Evolutionary conservation across 2,113 vertebrate genomes (phyloP), one percentile per base, ranked within the genome.

Genomic region (Murina feae): DNA sequence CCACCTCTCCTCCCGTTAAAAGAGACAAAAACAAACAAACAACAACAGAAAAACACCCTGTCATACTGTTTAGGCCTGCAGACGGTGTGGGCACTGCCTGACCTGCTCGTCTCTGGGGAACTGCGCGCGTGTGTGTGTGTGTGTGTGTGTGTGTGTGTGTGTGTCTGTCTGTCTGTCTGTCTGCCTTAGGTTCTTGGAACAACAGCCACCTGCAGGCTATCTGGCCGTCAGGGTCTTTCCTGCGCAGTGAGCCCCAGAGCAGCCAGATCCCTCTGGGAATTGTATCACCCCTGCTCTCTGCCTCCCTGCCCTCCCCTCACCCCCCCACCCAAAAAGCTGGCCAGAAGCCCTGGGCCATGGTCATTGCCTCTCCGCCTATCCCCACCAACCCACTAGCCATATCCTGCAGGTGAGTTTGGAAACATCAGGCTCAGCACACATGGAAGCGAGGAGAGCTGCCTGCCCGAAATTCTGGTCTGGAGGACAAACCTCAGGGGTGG

Each of bases 401-500:
- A 42, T 25, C 84, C 71, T 21, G 51, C 92, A 58, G 39, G 49
- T 85, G 78, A 55, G 1, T 79, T 95, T 87, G 14, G 4, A 39
- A 30, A 49, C 37, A 65, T n/a, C 1, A 25, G 71, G 14, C 76
- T 84, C 68, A 37, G 35, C 84, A 30, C 0, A 12, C 1, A 28
- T 4, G 37, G 20, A 60, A 87, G 0, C 0, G 0, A 87, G 49
- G n/a, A 66, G 37, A 39, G 18, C 60, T 68, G 75, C 39, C 51
- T 82, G 17, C 18, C 49, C 13, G 55, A 82, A 89, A 79, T 51
- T 63, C 84, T 25, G 63, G 13, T 60, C 95, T 94, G 90, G 75
- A 87, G 65, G 12, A 32, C 76, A 86, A 44, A 69, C 68, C 68
- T 96, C 0, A 0, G 12, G 84, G 86, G 17, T 23, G 84, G 71